Base-by-base conservation (phyloP, 2,888 invertebrate species). In the Herminia tarsipennalis region DNA sequence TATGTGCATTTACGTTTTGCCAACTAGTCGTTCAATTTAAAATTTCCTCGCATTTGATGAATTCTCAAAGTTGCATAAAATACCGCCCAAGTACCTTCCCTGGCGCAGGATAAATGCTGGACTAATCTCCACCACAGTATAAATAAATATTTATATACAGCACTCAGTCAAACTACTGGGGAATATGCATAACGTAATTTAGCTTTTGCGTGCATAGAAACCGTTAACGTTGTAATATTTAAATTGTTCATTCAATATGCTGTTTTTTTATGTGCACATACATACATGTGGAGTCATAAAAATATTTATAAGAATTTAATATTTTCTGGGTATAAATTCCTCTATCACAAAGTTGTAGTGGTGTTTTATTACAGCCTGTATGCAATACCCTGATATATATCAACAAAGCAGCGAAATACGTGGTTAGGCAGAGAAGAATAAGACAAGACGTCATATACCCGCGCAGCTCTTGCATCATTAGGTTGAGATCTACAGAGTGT, bases 31-130 rank as follows among this genome's bases (percentile, higher is more conserved):
- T 69, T 70, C 52, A 66, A 70, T 72, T 73, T 69, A 62, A 74
- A 76, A 67, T 33, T 64, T 65, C 30, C 38, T 41, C 51, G 60
- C 60, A 59, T 70, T 74, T 73, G 65, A 74, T 73, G 65, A 71
- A 76, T 68, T 68, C 50, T 48, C 56, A 56, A 42, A 58, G 56
- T 57, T 66, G 70, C 66, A 70, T 70, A 58, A 73, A 70, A 66
- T 64, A 63, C 55, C 56, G 44, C 52, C 45, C 49, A 35, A 51
- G 48, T 56, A 55, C 59, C 58, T 45, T 57, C 50, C 38, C 54
- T 14, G 29, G 43, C 38, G 57, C 46, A 38, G 46, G 43, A 49
- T 56, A 56, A 47, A 47, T 28, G 22, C 24, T 54, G 42, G 44
- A 66, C 47, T 63, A 51, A 66, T 62, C 58, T 57, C 36, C 43